phyloP scores from a whole-genome alignment of 2,888 invertebrate genomes.

The Prenolepis imparis region DNA sequence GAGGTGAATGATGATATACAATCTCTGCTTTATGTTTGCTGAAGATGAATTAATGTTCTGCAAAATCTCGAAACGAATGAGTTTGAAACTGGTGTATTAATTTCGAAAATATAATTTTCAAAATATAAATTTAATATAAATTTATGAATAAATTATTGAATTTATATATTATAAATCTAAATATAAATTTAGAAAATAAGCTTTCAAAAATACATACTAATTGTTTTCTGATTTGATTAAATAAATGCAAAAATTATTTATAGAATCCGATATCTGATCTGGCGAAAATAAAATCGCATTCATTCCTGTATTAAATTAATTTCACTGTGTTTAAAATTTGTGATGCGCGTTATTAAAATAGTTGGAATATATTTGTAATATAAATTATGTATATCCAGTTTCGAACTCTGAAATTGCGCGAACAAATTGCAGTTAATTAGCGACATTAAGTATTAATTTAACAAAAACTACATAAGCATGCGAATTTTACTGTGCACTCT shows the following conservation, averaged over 20 bases:
- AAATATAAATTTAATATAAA: too few species aligned
- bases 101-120: not conserved
- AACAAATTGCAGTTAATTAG: conserved; percentile 5
- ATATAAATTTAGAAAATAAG: too few species aligned
- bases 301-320: conserved; percentile 3
- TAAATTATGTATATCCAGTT: conserved; percentile 18
- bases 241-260: not conserved
- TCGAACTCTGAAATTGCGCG: not conserved
- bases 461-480: not conserved
- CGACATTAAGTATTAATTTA: not conserved
- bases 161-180: too few species aligned
- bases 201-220: not conserved
- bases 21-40: not conserved
- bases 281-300: not conserved
- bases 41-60: not conserved
- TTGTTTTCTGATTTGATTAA: conserved; percentile 1
- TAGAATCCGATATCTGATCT: conserved; percentile 18
- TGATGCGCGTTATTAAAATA: not conserved
- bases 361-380: not conserved
- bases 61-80: not conserved
- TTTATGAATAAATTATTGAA: too few species aligned
- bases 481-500: conserved; percentile 14
- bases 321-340: not conserved
- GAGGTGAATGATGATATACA: not conserved
- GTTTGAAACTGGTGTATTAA: not conserved